These are phyloP conservation scores for Abscondita cerata DNA, from an alignment of 2,888 invertebrate species.

Conservation along the genomic window DNA sequence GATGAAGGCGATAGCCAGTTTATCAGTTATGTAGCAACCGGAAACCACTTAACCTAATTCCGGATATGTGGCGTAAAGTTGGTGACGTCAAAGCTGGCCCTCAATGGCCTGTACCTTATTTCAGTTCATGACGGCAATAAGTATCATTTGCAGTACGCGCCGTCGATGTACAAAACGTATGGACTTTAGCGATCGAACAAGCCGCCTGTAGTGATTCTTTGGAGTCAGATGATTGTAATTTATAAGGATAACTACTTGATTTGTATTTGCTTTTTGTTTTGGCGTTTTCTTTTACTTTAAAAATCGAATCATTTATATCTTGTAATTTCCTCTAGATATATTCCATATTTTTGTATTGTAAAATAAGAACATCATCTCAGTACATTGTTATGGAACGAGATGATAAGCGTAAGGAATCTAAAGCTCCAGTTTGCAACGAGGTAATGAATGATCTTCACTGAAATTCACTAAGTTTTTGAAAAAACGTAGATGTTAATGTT, in stretches of 20 bases:
- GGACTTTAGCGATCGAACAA: conserved; percentile 84
- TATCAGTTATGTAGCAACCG: conserved; percentile 94
- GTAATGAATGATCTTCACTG: no score
- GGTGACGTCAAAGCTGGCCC: conserved; percentile 91
- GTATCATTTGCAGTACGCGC: conserved; percentile 93
- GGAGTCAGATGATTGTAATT: conserved; percentile 1
- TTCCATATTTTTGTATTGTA: no score
- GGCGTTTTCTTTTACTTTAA: no score
- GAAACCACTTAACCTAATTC: conserved; percentile 74
- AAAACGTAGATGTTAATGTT: no score
- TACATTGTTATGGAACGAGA: no score
- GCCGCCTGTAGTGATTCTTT: conserved; percentile 71
- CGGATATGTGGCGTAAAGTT: conserved; percentile 89
- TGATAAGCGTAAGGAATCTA: no score
- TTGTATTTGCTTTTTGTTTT: no score
- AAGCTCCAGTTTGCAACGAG: no score
- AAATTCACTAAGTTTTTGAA: no score
- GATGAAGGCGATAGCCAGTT: conserved; percentile 80
- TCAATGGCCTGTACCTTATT: conserved; percentile 97
- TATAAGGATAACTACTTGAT: neutral
- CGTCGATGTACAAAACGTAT: conserved; percentile 82
- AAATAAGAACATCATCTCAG: no score
- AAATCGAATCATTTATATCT: no score
- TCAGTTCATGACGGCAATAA: conserved; percentile 89
- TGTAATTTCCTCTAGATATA: no score